Evolutionary conservation across 2,113 vertebrate genomes (phyloP), one percentile per base, ranked within the genome.

Genomic region (Heterotilapia buettikoferi): DNA sequence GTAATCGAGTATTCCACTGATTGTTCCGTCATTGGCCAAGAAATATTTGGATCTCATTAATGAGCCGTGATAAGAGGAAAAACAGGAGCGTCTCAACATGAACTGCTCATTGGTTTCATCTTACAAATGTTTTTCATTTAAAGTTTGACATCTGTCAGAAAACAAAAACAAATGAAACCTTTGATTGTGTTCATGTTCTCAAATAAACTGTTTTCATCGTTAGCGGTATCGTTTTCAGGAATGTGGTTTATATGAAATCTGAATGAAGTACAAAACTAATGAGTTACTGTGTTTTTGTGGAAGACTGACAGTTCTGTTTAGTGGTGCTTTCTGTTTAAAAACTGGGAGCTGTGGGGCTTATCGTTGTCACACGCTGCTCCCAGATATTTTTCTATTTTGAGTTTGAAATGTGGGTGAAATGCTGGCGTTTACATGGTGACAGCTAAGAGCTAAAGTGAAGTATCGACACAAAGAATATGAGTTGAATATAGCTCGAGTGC

Each of bases 381-480:
- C 59, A 36, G 59, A n/a, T 63, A 29, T 5, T 59, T 59, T 29
- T 59, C 56, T 59, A 1, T 59, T 29, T 29, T 16, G 56, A 33
- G 29, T 63, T 19, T 33, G 16, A 33, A 63, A 33, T 19, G 29
- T 63, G 59, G 16, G 16, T 63, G 29, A 36, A 59, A 59, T 1
- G 12, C 56, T 59, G 56, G 7, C 56, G 31, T 31, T 29, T 59
- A 9, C 56, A 59, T 18, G 26, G 56, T 59, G 56, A 36, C 59
- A 0, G 59, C 31, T n/a, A 0, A 63, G 59, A 36, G 59, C 36
- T 12, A 63, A 63, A 63, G 59, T 36, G 31, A 3, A 63, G 59
- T 12, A n/a, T 36, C 11, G 9, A 36, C 31, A 63, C 18, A 36
- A n/a, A 63, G 59, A 63, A 1, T 63, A 5, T 0, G 0, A 61